Evolutionary conservation across 2,888 invertebrate genomes (phyloP).

Genomic region (Junonia oenone): DNA sequence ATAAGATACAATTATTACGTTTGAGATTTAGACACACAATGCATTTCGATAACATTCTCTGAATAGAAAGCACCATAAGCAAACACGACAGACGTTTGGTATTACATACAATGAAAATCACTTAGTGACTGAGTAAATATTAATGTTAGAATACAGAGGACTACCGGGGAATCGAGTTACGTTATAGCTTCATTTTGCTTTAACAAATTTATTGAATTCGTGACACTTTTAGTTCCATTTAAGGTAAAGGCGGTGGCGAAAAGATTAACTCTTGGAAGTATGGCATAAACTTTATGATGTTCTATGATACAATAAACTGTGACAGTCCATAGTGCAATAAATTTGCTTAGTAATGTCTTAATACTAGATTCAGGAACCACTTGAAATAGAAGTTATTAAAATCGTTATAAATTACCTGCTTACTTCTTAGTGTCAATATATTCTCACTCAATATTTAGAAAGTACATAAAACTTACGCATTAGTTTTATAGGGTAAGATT

Average conservation of each 20-base stretch:
- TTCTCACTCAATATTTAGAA: too few species aligned
- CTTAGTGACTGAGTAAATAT: constrained; percentile 50
- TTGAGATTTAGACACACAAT: constrained; percentile 26
- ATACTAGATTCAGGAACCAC: too few species aligned
- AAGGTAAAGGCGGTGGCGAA: constrained; percentile 43
- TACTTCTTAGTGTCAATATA: too few species aligned
- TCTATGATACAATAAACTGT: background rate
- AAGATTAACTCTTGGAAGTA: background rate
- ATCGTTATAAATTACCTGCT: too few species aligned
- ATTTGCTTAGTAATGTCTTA: background rate
- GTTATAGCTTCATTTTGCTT: constrained; percentile 67
- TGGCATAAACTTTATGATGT: background rate
- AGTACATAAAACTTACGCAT: too few species aligned
- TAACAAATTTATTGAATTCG: constrained; percentile 73
- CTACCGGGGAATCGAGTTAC: constrained; percentile 56
- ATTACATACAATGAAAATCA: constrained; percentile 51
- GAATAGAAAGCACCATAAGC: constrained; percentile 42
- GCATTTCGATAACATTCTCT: constrained; percentile 39
- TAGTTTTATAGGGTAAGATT: too few species aligned
- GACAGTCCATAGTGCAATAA: background rate
- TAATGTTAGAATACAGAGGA: constrained; percentile 40
- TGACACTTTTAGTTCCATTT: constrained; percentile 45
- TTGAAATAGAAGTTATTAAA: too few species aligned
- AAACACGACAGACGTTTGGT: constrained; percentile 41
- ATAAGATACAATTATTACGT: constrained; percentile 28